These are phyloP conservation scores for Acrossocheilus wenchowensis DNA, from an alignment of 2,797 vertebrate genomes.

Conservation along the genomic window DNA sequence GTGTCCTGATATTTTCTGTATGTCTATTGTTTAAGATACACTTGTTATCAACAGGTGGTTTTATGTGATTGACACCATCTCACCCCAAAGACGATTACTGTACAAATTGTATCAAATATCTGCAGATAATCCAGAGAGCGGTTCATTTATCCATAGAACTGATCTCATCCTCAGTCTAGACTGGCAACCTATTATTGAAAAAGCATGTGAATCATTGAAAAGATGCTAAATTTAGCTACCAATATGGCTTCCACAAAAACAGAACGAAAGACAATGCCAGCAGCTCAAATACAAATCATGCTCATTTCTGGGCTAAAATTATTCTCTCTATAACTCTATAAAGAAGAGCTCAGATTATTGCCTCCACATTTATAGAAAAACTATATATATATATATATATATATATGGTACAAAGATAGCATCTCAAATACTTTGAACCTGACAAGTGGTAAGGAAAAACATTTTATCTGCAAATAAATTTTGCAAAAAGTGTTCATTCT, in stretches of 20 bases:
- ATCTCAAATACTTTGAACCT: not conserved
- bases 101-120: slow-evolving; percentile 17
- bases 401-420: not conserved
- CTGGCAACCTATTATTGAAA: slow-evolving; percentile 48
- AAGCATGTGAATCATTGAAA: slow-evolving; percentile 37
- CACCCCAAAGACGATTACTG: not conserved
- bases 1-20: not conserved
- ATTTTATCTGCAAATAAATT: not conserved
- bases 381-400: no score
- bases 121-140: not conserved
- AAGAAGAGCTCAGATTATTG: not conserved
- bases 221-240: slow-evolving; percentile 43
- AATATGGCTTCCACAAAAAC: slow-evolving; percentile 29
- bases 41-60: not conserved
- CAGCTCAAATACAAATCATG: slow-evolving; percentile 1
- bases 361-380: not conserved
- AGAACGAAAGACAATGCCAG: slow-evolving; percentile 20
- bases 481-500: not conserved
- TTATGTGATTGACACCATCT: not conserved
- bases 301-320: not conserved
- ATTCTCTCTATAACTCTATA: not conserved
- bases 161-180: slow-evolving; percentile 33
- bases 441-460: not conserved
- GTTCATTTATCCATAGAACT: not conserved
- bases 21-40: not conserved